Percentiles rank a stretch among this genome's conserved stretches.
These are phyloP conservation scores for Indicator indicator DNA, from an alignment of 2,113 vertebrate species.

Conservation along the genomic window DNA sequence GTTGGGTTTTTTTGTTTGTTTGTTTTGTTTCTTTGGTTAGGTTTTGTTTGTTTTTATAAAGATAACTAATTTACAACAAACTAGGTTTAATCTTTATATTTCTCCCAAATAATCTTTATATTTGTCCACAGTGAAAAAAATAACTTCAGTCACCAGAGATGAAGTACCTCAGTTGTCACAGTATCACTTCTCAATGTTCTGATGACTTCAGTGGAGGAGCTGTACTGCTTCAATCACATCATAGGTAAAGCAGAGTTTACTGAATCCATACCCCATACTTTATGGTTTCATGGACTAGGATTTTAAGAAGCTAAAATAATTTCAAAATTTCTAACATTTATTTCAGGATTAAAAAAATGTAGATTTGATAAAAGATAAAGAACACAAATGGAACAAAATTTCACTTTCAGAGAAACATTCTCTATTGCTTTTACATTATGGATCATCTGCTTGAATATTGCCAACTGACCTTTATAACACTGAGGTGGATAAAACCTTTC, in stretches of 20 bases:
- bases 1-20: too few species aligned
- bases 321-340: not conserved
- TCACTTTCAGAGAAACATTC: not conserved
- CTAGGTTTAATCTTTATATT: not conserved
- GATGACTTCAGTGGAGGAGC: not conserved
- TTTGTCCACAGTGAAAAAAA: not conserved
- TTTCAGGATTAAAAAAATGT: not conserved
- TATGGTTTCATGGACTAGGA: not conserved
- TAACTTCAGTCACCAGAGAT: not conserved
- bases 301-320: not conserved
- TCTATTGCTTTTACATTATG: not conserved
- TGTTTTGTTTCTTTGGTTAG: not conserved
- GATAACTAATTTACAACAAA: not conserved
- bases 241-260: not conserved
- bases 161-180: not conserved
- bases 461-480: not conserved
- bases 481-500: not conserved
- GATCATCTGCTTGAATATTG: not conserved
- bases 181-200: not conserved
- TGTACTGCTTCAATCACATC: not conserved
- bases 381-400: not conserved
- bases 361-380: not conserved
- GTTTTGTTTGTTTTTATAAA: not conserved
- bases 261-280: not conserved
- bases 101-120: not conserved